These are phyloP conservation scores for Pangasius larnaudii DNA, from an alignment of 2,797 vertebrate species.

Conservation along the genomic window DNA sequence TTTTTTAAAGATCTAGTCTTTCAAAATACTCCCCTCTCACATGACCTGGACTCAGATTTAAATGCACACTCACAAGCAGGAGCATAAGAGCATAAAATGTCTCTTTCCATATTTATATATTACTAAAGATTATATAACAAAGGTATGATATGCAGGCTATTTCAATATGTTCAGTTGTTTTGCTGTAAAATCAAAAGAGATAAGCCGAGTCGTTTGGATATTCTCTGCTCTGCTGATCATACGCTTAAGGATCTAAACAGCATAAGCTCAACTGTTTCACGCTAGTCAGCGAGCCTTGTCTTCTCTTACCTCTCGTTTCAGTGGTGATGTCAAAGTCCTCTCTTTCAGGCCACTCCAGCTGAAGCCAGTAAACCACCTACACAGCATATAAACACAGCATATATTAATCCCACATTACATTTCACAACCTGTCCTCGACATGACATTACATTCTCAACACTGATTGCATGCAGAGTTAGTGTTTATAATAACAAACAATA, in stretches of 20 bases:
- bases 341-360: constrained; percentile 90
- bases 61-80: background rate
- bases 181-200: background rate
- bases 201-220: background rate
- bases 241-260: background rate
- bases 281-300: background rate
- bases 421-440: background rate
- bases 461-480: constrained; percentile 22
- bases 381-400: constrained; percentile 44
- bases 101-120: background rate
- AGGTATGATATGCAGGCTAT: background rate
- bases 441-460: constrained; percentile 4
- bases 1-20: background rate
- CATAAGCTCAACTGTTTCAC: background rate
- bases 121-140: background rate
- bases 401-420: constrained; percentile 19
- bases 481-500: constrained; percentile 18
- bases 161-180: background rate
- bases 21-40: background rate
- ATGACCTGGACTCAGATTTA: background rate
- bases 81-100: background rate
- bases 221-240: background rate
- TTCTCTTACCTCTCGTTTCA: constrained; percentile 86
- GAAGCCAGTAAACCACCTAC: constrained; percentile 92
- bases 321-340: constrained; percentile 82